Percentiles rank a stretch among this genome's conserved stretches.
Conservation (phyloP, 1,140 invertebrate genomes). For the Leptinotarsa defecta region DNA sequence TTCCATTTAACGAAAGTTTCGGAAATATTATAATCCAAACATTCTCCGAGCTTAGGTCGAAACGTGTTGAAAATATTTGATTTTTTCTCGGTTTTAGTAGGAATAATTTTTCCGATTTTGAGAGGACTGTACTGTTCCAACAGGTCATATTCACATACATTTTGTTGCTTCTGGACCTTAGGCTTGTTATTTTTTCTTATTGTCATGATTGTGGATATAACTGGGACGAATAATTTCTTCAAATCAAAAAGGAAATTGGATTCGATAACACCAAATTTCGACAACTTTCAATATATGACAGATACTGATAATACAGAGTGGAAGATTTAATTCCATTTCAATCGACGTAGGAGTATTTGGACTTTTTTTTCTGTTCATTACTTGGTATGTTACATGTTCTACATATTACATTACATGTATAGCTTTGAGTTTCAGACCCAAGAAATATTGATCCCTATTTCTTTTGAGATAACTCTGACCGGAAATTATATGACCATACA, state of each 20-base stretch:
- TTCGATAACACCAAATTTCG: neutral
- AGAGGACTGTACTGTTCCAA: slow-evolving; percentile 14
- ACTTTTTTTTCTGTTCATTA: too few relatives aligned
- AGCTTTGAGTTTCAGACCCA: too few relatives aligned
- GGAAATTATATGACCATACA: too few relatives aligned
- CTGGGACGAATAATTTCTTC: neutral
- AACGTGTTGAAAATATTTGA: slow-evolving; percentile 33
- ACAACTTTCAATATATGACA: neutral
- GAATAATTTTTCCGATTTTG: slow-evolving; percentile 36
- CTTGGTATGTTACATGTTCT: too few relatives aligned
- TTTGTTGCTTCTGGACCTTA: neutral
- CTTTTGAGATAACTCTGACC: too few relatives aligned
- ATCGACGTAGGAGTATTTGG: too few relatives aligned
- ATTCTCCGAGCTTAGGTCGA: slow-evolving; percentile 32
- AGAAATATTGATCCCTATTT: too few relatives aligned
- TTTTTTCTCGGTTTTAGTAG: slow-evolving; percentile 29
- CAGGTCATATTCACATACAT: neutral
- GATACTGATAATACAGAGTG: too few relatives aligned
- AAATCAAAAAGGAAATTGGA: neutral
- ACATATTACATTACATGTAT: too few relatives aligned
- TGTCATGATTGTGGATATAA: neutral
- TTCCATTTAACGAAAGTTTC: slow-evolving; percentile 47
- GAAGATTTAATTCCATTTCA: too few relatives aligned
- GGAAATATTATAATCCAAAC: slow-evolving; percentile 46
- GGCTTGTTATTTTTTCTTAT: neutral